phyloP scores from a whole-genome alignment of 2,888 invertebrate genomes.

The Isoperla grammatica region DNA sequence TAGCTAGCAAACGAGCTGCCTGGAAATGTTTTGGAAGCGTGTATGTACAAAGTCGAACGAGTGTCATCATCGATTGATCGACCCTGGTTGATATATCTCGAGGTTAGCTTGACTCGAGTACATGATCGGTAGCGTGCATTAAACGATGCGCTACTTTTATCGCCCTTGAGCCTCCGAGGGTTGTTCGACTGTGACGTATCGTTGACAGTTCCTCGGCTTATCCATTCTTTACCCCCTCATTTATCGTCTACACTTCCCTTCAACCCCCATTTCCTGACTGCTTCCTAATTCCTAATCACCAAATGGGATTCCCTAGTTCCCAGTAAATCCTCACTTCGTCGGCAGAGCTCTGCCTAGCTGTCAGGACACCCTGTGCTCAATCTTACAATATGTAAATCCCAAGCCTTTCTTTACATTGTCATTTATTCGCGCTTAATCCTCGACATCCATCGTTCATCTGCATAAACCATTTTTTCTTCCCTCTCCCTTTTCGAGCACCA shows the following conservation, averaged over 20 bases:
- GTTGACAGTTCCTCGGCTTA: conserved; percentile 14
- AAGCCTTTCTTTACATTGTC: conserved; percentile 14
- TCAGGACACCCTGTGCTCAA: not conserved
- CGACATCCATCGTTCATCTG: conserved; percentile 17
- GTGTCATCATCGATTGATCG: no score
- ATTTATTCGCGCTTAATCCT: conserved; percentile 13
- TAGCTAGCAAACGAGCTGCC: no score
- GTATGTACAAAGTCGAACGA: no score
- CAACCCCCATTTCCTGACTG: conserved; percentile 11
- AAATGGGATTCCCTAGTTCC: conserved; percentile 19
- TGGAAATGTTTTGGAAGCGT: no score
- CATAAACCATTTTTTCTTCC: conserved; percentile 2
- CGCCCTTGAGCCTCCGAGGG: not conserved
- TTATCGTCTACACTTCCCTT: not conserved
- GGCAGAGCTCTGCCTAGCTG: not conserved
- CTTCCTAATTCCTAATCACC: conserved; percentile 24
- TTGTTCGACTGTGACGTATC: conserved; percentile 14
- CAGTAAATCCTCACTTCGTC: conserved; percentile 17
- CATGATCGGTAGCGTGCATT: conserved; percentile 7
- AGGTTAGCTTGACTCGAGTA: not conserved
- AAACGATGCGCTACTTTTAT: conserved; percentile 14
- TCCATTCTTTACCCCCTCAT: conserved; percentile 15
- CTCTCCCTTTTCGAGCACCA: not conserved
- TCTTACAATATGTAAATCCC: conserved; percentile 9
- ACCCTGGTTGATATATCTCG: no score